Conservation (phyloP, 2,797 vertebrate species). For the Sebastes variabilis region DNA sequence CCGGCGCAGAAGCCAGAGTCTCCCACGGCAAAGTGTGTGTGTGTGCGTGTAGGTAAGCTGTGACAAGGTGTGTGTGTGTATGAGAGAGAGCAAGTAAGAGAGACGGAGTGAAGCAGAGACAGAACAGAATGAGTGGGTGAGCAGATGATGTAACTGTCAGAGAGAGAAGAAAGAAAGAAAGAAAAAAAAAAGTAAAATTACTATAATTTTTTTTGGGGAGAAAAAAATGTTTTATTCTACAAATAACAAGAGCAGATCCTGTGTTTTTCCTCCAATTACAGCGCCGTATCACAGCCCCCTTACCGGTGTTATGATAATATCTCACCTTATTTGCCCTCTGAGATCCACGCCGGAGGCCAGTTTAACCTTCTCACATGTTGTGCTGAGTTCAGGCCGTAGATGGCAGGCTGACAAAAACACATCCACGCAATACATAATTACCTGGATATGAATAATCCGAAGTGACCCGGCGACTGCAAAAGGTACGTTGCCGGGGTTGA, state of each 20-base stretch:
- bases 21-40: conserved; percentile 53
- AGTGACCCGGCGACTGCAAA: conserved; percentile 63
- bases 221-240: background rate
- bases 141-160: background rate
- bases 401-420: conserved; percentile 53
- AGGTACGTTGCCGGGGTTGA: conserved; percentile 62
- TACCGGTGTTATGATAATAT: conserved; percentile 29
- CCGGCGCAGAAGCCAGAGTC: conserved; percentile 69
- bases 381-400: conserved; percentile 22
- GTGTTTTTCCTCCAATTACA: conserved; percentile 20
- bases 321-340: conserved; percentile 26
- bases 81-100: background rate
- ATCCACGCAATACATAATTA: conserved; percentile 59
- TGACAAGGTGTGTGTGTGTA: conserved; percentile 9
- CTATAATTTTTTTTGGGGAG: background rate
- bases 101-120: background rate
- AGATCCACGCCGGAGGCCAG: conserved; percentile 30
- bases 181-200: background rate
- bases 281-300: background rate
- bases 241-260: background rate
- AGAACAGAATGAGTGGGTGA: background rate
- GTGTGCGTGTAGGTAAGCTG: conserved; percentile 10
- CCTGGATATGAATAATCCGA: conserved; percentile 69
- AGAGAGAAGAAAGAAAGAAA: background rate
- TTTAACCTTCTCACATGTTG: conserved; percentile 53